Evolutionary conservation across 2,797 vertebrate genomes (phyloP).

Genomic region (Champsocephalus esox): DNA sequence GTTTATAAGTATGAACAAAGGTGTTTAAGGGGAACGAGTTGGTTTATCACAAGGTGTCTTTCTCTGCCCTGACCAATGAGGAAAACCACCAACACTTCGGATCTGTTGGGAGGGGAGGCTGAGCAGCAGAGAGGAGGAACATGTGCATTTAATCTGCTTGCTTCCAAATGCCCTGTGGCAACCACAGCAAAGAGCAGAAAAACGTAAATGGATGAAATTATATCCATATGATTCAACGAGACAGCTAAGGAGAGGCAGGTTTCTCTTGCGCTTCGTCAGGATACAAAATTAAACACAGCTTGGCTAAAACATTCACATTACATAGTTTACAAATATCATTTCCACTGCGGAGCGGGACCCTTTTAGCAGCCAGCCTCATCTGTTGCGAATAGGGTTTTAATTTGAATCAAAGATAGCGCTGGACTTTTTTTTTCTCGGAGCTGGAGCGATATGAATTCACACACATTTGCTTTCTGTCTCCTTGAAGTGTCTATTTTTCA

Average conservation of each 20-base stretch:
- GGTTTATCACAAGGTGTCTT: slow-evolving; percentile 79
- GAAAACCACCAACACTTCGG: slow-evolving; percentile 87
- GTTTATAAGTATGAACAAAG: slow-evolving; percentile 64
- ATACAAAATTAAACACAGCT: slow-evolving; percentile 89
- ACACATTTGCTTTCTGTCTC: slow-evolving; percentile 47
- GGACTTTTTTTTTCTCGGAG: slow-evolving; percentile 21
- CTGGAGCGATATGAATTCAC: slow-evolving; percentile 61
- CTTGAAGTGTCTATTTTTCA: slow-evolving; percentile 21
- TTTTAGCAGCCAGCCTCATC: slow-evolving; percentile 80
- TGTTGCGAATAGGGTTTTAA: slow-evolving; percentile 72
- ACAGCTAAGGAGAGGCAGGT: slow-evolving; percentile 88
- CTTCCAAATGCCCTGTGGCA: slow-evolving; percentile 90
- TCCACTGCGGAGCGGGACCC: slow-evolving; percentile 82
- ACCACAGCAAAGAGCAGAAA: slow-evolving; percentile 89
- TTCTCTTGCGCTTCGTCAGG: slow-evolving; percentile 89
- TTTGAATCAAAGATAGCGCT: slow-evolving; percentile 71
- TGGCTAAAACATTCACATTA: slow-evolving; percentile 88
- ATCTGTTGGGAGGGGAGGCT: slow-evolving; percentile 81
- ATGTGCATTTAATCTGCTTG: slow-evolving; percentile 88
- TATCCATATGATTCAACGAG: slow-evolving; percentile 91
- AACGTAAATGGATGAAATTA: slow-evolving; percentile 91
- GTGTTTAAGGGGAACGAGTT: slow-evolving; percentile 39
- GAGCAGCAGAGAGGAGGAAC: slow-evolving; percentile 84
- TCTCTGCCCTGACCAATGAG: slow-evolving; percentile 76
- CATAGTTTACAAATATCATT: slow-evolving; percentile 91